Base-by-base conservation (phyloP, 2,113 vertebrate genomes). In the Bufo gargarizans region DNA sequence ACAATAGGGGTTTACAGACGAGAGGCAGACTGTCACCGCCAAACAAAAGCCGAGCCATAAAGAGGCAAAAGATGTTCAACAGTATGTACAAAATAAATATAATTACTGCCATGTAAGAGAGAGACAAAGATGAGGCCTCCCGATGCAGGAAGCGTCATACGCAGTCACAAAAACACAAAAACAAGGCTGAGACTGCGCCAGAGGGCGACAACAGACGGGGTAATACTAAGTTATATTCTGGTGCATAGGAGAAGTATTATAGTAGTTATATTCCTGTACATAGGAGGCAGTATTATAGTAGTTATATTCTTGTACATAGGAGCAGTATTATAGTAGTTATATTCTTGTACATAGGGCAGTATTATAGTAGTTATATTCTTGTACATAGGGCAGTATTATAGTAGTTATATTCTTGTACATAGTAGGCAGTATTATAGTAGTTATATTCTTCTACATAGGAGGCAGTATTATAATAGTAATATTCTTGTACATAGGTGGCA, bases 41-140 rank as follows among this genome's bases (percentile, higher is more conserved):
- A 20, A 13, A 50, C 82, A 72, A 58, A 84, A 82, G 10, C 82
- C 4, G 17, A 3, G 56, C 61, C 20, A 84, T 71, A 84, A 69
- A 19, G 65, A 84, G 63, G 49, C n/a, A 16, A 55, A 84, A 53
- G 63, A 71, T 71, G 63, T 56, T 84, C 61, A 69, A 71, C 63
- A 84, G 61, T n/a, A 77, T n/a, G 55, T 80, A 33, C 55, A 80
- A 9, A 80, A 59, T 58, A 80, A 80, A 59, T 43, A 43, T 76
- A 50, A 76, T 76, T 20, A 76, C 45, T 13, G 47, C 71, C 71
- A 47, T 74, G 13, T 14, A 4, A 47, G 71, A 1, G 17, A 33
- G 45, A 50, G 43, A 19, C 72, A 49, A 19, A 8, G 45, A 16
- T 4, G 45, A 10, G 45, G 45, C 13, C 72, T 76, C 72, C 17